Evolutionary conservation across 2,888 invertebrate genomes (phyloP), one percentile per base, ranked within the genome.

Genomic region (Scaptomyza caliginosa): DNA sequence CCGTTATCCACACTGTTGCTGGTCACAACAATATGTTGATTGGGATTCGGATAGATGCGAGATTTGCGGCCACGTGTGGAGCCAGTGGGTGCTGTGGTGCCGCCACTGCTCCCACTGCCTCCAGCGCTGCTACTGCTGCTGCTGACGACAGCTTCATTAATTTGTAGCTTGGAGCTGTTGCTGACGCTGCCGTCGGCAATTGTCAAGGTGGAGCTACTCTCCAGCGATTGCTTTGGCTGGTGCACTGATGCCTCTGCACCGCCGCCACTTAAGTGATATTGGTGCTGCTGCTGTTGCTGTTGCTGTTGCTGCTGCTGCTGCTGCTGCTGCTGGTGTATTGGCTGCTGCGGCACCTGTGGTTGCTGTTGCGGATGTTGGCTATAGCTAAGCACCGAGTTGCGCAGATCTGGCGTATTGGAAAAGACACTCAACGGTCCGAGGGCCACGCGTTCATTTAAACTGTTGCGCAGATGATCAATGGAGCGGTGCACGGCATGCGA

Each of bases 401-500:
- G 84, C 40, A 91, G 54, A 72, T 91, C 91, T 10, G 90, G 86
- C 19, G 90, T 86, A 58, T 90, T 91, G 2, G 91, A 90, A 72
- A 91, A 91, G 2, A 91, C 91, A 69, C 91, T 91, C 13, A 91
- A 72, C 3, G 91, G 91, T 94, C 96, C 91, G 16, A 91, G 76
- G 2, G 90, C 89, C 72, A 97, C 92, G n/a, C 92, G 90, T 50
- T 92, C 93, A 28, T 94, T 94, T 79, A 94, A 92, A 34, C 94
- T 93, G 65, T 91, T 91, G 75, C 94, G 92, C 74, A 94, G 89
- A 81, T 94, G 94, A 74, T 94, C 94, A 90, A 94, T 94, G 74
- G 94, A 94, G 79, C 94, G 93, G 88, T 94, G 94, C 84, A 94
- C 94, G 70, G 94, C 94, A 55, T 94, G 93, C 75, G 94, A 93